Evolutionary conservation across 2,888 invertebrate genomes (phyloP).

Genomic region (Dendrolimus houi): DNA sequence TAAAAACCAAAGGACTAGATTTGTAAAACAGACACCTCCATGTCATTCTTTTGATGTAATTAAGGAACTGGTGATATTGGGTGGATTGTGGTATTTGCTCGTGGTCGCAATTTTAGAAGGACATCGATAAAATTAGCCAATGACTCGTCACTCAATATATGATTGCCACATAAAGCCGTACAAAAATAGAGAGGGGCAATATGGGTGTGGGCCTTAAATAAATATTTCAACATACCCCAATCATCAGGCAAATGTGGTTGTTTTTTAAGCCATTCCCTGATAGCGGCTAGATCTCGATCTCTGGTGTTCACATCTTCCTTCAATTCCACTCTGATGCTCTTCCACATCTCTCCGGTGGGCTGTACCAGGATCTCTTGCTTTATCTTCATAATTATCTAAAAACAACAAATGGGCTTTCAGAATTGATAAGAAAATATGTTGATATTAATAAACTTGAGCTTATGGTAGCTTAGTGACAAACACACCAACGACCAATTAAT

Average conservation of each 20-base stretch:
- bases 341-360: constrained; percentile 81
- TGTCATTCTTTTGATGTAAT: too few species aligned
- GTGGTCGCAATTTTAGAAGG: too few species aligned
- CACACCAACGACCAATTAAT: too few species aligned
- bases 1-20: too few species aligned
- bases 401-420: constrained; percentile 1
- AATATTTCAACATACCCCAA: constrained; percentile 50
- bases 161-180: too few species aligned
- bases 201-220: too few species aligned
- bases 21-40: too few species aligned
- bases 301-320: constrained; percentile 79
- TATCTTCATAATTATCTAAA: constrained; percentile 56
- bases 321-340: constrained; percentile 80
- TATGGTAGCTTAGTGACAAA: too few species aligned
- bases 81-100: too few species aligned
- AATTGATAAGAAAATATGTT: not conserved
- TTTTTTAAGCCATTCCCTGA: constrained; percentile 79
- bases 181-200: too few species aligned
- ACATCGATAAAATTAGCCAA: not conserved
- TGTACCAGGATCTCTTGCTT: constrained; percentile 78
- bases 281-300: constrained; percentile 72
- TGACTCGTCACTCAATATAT: not conserved
- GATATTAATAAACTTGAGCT: not conserved
- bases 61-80: too few species aligned
- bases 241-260: constrained; percentile 80